These are phyloP conservation scores for Polypedilum vanderplanki DNA, from an alignment of 1,140 invertebrate species.

Conservation along the genomic window DNA sequence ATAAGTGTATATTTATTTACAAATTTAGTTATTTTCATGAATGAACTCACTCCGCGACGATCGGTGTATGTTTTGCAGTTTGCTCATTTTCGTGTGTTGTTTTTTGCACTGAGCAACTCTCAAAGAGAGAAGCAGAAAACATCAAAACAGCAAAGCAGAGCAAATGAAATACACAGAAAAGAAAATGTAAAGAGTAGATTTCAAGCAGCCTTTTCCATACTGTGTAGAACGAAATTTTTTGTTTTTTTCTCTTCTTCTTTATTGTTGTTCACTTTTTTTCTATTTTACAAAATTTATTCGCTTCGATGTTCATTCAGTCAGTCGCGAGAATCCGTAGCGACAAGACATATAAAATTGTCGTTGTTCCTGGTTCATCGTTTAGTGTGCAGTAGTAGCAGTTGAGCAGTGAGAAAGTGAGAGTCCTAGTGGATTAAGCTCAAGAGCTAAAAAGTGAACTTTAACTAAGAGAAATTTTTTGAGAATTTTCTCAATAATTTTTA, in stretches of 20 bases:
- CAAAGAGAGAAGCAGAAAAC: background rate
- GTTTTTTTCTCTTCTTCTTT: background rate
- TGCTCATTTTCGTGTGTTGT: background rate
- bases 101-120: background rate
- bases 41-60: background rate
- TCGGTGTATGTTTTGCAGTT: too few species aligned
- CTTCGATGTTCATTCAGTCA: conserved; percentile 26
- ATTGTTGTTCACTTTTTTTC: conserved; percentile 18
- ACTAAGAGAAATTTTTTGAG: background rate
- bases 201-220: background rate
- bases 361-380: background rate
- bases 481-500: background rate
- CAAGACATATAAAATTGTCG: conserved; percentile 21
- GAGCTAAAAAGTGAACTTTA: background rate
- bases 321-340: conserved; percentile 24
- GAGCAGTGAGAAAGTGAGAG: background rate
- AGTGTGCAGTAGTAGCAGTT: background rate
- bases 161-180: background rate
- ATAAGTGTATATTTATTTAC: too few species aligned
- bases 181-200: background rate
- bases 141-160: background rate
- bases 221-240: background rate
- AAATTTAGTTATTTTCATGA: too few species aligned
- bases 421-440: too few species aligned
- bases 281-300: conserved; percentile 26